Conservation (phyloP, 2,113 vertebrate species). For the Mesocricetus auratus region DNA sequence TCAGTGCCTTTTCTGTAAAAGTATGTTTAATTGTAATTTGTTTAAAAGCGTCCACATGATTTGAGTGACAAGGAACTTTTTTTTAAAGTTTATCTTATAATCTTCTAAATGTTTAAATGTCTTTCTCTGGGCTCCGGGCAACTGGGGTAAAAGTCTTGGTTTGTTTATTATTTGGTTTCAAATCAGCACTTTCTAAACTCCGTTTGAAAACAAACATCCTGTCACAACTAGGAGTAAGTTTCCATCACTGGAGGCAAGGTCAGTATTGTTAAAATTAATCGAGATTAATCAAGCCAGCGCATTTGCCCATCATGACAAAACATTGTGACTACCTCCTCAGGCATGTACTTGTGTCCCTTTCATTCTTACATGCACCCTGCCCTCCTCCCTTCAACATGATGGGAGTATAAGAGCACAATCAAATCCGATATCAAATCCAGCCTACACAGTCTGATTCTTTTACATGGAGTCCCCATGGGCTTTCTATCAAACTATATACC, state of each 20-base stretch:
- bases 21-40: background rate
- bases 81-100: background rate
- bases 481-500: background rate
- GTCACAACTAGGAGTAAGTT: background rate
- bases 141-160: background rate
- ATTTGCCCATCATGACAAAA: background rate
- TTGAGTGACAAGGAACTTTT: background rate
- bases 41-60: background rate
- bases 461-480: fast-evolving
- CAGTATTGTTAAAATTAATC: background rate
- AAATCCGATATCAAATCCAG: background rate
- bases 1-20: background rate
- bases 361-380: background rate
- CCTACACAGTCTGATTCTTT: background rate
- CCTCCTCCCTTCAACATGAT: fast-evolving
- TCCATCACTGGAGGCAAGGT: background rate
- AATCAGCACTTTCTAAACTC: background rate
- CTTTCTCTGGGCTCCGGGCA: background rate
- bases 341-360: fast-evolving
- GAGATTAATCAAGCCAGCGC: background rate
- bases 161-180: background rate
- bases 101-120: background rate
- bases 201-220: background rate
- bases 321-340: too few relatives aligned
- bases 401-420: background rate